A percentile compares a stretch with the other conserved stretches of the same genome.
Conservation (phyloP, 2,888 invertebrate genomes). For the Anorthoa munda region DNA sequence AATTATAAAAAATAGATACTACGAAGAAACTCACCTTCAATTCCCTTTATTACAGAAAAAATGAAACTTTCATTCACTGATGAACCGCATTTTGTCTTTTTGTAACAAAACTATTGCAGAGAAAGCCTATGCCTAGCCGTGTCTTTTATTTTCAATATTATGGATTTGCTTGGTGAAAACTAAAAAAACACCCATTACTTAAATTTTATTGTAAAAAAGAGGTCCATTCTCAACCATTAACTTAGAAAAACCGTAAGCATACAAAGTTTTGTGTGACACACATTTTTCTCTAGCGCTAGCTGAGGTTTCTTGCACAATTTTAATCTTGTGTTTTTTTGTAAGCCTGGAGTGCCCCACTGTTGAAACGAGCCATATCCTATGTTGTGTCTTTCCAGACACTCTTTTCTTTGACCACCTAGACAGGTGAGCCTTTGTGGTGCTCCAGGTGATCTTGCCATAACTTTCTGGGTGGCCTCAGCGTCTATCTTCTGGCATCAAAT, state of each 20-base stretch:
- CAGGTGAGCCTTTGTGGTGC: too few species aligned
- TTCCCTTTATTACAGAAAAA: slow-evolving; percentile 32
- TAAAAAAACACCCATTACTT: not conserved
- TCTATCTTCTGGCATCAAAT: too few species aligned
- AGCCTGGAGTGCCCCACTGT: too few species aligned
- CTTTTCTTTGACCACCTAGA: too few species aligned
- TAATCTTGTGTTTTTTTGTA: too few species aligned
- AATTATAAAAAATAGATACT: not conserved
- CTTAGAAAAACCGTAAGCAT: not conserved
- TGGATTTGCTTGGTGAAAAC: not conserved
- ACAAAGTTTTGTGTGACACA: too few species aligned
- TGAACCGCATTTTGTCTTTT: slow-evolving; percentile 42
- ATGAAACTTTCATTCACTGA: slow-evolving; percentile 57
- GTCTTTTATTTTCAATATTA: slow-evolving; percentile 52
- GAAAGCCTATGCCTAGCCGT: slow-evolving; percentile 60
- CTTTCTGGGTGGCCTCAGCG: too few species aligned
- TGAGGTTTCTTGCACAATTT: too few species aligned
- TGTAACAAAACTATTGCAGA: slow-evolving; percentile 42
- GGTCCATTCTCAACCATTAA: not conserved
- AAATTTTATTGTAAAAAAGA: not conserved
- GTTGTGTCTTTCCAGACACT: too few species aligned
- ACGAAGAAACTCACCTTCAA: not conserved
- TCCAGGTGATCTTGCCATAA: too few species aligned
- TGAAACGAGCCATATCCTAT: too few species aligned
- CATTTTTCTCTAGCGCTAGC: too few species aligned